A percentile compares a stretch with the other conserved stretches of the same genome.
These are phyloP conservation scores for Catostomus latipinnis DNA, from an alignment of 2,797 vertebrate genomes.

Conservation along the genomic window DNA sequence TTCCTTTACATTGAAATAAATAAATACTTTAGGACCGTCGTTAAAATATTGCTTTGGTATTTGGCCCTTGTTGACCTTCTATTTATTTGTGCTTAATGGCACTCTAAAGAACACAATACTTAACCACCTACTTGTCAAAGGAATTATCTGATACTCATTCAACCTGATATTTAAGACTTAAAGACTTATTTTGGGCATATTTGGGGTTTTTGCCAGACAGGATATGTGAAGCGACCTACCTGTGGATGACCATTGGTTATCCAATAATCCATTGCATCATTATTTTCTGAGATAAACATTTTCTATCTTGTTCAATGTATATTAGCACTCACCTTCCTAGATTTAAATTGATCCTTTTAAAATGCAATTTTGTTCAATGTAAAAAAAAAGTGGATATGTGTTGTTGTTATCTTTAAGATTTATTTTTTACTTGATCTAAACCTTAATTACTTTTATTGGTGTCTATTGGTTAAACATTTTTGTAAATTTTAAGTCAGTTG, in stretches of 20 bases:
- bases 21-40: neutral
- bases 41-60: conserved; percentile 40
- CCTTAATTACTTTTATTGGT: too few species aligned
- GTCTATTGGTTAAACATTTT: too few species aligned
- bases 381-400: too few species aligned
- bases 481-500: too few species aligned
- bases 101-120: conserved; percentile 11
- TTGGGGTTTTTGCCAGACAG: neutral
- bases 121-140: conserved; percentile 29
- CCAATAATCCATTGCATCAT: neutral
- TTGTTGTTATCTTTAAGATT: too few species aligned
- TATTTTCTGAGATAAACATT: conserved; percentile 1
- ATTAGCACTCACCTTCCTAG: neutral
- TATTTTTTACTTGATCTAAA: too few species aligned
- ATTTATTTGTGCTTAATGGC: conserved; percentile 45
- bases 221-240: neutral
- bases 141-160: conserved; percentile 7
- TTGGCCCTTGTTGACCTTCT: conserved; percentile 44
- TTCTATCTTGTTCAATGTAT: conserved; percentile 4
- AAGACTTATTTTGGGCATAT: conserved; percentile 2
- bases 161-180: conserved; percentile 12
- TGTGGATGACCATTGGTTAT: neutral
- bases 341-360: neutral
- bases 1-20: neutral
- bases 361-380: too few species aligned